Base-by-base conservation (phyloP, 2,797 vertebrate genomes). In the Acrossocheilus wenchowensis region DNA sequence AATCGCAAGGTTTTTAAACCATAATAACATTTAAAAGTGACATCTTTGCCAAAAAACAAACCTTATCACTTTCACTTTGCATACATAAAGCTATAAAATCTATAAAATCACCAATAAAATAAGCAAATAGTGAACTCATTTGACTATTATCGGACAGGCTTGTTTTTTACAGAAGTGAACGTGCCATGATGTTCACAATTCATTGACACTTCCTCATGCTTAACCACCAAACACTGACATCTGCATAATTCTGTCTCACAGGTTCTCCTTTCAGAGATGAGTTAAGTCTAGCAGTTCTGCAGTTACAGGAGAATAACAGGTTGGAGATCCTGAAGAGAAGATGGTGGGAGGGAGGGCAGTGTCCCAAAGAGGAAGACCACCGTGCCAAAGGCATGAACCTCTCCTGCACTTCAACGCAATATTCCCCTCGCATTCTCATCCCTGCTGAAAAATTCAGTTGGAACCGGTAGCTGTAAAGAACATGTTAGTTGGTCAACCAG, bases 251-350 rank as follows among this genome's bases (percentile, higher is more conserved):
- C 36, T 6, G 21, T 87, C 36, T 84, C 57, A 1, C 88, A 97
- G 97, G 97, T 78, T 98, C 97, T 89, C 97, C 97, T 0, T 98
- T 97, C 92, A 95, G 97, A 90, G 97, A 98, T 75, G 97, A 98
- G 94, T 95, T 98, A 95, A 97, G 97, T 0, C 91, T 98, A 93
- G 97, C 97, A 87, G 96, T 98, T 90, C 95, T 98, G 89, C 97
- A 98, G 94, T 95, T 98, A 89, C 97, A 98, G 92, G 97, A 98
- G 93, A 98, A 97, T 92, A 98, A 98, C 94, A 94, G 97, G 64
- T 92, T 98, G 93, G 97, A 98, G 91, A 98, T 98, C 92, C 94
- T 98, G 91, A 98, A 98, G 94, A 95, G 97, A 90, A 97, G 97
- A 86, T 98, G 97, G 97, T 98, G 97, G 97, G 97, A 98, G 84